Evolutionary conservation across 2,797 vertebrate genomes (phyloP).

Genomic region (Lateolabrax maculatus): DNA sequence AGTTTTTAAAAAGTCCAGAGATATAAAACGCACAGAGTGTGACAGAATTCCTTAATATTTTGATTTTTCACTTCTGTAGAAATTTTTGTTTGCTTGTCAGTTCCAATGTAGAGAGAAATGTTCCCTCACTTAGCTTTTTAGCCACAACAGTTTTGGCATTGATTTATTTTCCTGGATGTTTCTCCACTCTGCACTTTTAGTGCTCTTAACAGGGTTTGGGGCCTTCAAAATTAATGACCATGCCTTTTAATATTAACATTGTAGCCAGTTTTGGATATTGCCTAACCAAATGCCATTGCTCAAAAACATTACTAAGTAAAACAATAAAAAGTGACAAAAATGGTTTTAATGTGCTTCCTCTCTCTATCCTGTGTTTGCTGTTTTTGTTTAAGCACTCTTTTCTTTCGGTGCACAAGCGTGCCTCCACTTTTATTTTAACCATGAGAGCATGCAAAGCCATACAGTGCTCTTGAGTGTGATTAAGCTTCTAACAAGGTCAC

Average conservation of each 20-base stretch:
- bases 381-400: constrained; percentile 6
- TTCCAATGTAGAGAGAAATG: not conserved
- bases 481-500: constrained; percentile 38
- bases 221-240: not conserved
- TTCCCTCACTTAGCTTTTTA: not conserved
- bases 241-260: constrained; percentile 18
- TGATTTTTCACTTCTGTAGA: not conserved
- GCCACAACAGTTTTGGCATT: not conserved
- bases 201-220: not conserved
- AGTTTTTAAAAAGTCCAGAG: not conserved
- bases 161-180: not conserved
- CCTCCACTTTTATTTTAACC: constrained; percentile 37
- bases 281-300: not conserved
- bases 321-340: constrained; percentile 5
- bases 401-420: not conserved
- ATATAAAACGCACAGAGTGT: not conserved
- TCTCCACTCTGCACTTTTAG: not conserved
- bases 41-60: not conserved
- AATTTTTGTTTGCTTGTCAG: not conserved
- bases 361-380: not conserved
- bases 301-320: constrained; percentile 11
- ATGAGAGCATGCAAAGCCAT: constrained; percentile 24
- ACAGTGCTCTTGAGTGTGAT: constrained; percentile 21
- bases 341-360: not conserved
- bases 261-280: constrained; percentile 1